Evolutionary conservation across 2,888 invertebrate species (phyloP).

Genomic region (Rhagophthalmus giganteus): DNA sequence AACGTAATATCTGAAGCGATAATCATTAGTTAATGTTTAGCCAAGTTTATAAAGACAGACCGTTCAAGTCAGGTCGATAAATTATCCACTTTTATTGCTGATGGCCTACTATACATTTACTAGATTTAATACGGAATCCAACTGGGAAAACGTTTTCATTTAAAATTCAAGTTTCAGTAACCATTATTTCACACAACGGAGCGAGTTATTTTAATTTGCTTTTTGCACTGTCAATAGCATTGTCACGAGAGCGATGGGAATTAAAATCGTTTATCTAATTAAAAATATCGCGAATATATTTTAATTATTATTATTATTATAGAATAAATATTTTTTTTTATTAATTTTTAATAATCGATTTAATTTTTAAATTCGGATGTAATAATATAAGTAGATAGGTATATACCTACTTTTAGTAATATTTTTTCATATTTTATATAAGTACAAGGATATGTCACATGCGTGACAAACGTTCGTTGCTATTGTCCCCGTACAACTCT

Average conservation of each 20-base stretch:
- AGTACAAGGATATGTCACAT: too few species aligned
- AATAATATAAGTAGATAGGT: too few species aligned
- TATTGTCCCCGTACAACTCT: too few species aligned
- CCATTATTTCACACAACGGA: constrained; percentile 10
- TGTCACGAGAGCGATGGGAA: background rate
- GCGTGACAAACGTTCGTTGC: too few species aligned
- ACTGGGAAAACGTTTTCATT: constrained; percentile 7
- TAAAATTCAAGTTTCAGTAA: constrained; percentile 5
- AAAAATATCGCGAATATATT: background rate
- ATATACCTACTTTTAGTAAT: too few species aligned
- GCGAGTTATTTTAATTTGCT: constrained; percentile 10
- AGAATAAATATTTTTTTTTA: too few species aligned
- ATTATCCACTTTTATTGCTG: constrained; percentile 19
- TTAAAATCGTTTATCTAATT: constrained; percentile 1
- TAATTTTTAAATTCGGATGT: too few species aligned
- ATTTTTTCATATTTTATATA: too few species aligned
- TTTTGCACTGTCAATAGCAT: constrained; percentile 5
- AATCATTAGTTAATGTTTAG: constrained; percentile 23
- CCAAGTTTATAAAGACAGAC: constrained; percentile 14
- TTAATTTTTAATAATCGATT: too few species aligned
- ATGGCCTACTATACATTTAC: constrained; percentile 6
- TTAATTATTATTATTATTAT: too few species aligned
- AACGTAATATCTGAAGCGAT: constrained; percentile 12
- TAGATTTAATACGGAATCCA: constrained; percentile 8
- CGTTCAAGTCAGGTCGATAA: constrained; percentile 14